Evolutionary conservation across 1,140 invertebrate species (phyloP), one percentile per base, ranked within the genome.

Genomic region (Trichonephila clavipes): DNA sequence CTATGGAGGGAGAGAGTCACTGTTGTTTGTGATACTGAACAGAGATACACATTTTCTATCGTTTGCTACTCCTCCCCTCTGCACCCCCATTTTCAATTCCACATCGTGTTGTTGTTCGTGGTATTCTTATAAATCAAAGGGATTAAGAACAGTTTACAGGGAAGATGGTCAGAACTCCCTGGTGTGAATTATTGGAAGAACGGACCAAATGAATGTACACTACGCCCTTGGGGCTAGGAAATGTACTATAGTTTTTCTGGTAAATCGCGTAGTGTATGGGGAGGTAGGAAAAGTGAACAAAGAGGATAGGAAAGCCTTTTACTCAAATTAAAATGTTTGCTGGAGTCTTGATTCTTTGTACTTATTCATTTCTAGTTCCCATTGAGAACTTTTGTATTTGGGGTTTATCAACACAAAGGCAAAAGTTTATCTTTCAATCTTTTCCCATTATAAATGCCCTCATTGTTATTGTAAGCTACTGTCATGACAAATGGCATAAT

Each of bases 71-170:
- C 72, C 72, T 18, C 72, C 28, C 24, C 18, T 40, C 0, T 18
- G 7, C 7, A 24, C 0, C 5, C 34, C 28, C 72, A 18, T 34
- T 18, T 40, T 14, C 28, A 51, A 51, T 51, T 51, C 51, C 51
- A 51, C 51, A 10, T 12, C 51, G 51, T 51, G 51, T 51, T 51
- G 51, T 51, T 51, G 51, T 51, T 51, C 51, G 8, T 40, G 34
- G 72, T 77, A 18, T 77, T 18, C 72, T 40, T 77, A 77, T 77
- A 77, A 77, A 77, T 77, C 72, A 77, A 77, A 77, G 28, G 72
- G 72, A 77, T 77, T 77, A 77, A 77, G 24, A 77, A 28, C 72
- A 77, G 72, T 77, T 77, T 77, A 77, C 10, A 77, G 16, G 28
- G 28, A 18, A 28, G 28, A 40, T 77, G 72, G 72, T 77, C 72